Evolutionary conservation across 1,140 invertebrate genomes (phyloP).

Genomic region (Drosophila erecta): DNA sequence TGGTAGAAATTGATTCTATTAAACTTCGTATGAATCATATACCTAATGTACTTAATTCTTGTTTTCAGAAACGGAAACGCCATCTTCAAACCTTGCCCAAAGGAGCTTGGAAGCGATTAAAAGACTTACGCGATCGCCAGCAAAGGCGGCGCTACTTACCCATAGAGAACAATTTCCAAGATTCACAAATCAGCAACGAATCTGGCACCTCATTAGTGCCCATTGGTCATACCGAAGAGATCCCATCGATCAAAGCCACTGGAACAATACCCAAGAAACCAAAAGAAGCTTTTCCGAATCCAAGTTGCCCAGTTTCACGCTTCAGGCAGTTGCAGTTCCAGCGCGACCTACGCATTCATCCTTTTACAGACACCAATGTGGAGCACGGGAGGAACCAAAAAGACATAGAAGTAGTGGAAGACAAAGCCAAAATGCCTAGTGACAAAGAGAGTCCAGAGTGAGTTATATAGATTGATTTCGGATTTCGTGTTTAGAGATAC

Average conservation of each 20-base stretch:
- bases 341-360: constrained; percentile 51
- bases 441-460: constrained; percentile 60
- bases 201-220: constrained; percentile 44
- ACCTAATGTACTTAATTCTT: neutral
- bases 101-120: constrained; percentile 53
- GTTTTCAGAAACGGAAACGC: constrained; percentile 49
- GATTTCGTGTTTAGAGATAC: too few relatives aligned
- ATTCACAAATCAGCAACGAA: constrained; percentile 29
- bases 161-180: constrained; percentile 12
- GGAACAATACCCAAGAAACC: constrained; percentile 33
- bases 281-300: neutral
- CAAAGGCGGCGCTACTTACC: constrained; percentile 15
- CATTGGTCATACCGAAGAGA: neutral
- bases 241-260: constrained; percentile 5
- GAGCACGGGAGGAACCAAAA: constrained; percentile 17
- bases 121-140: constrained; percentile 48
- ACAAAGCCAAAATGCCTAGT: constrained; percentile 53
- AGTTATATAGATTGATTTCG: constrained; percentile 15
- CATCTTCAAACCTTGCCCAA: constrained; percentile 35
- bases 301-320: constrained; percentile 5
- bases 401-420: constrained; percentile 35
- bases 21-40: too few relatives aligned
- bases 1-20: too few relatives aligned
- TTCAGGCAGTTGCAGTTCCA: constrained; percentile 38
- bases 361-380: constrained; percentile 68